Percentiles rank a stretch among this genome's conserved stretches.
These are phyloP conservation scores for Drosophila mayri DNA, from an alignment of 1,140 invertebrate genomes.

Conservation along the genomic window DNA sequence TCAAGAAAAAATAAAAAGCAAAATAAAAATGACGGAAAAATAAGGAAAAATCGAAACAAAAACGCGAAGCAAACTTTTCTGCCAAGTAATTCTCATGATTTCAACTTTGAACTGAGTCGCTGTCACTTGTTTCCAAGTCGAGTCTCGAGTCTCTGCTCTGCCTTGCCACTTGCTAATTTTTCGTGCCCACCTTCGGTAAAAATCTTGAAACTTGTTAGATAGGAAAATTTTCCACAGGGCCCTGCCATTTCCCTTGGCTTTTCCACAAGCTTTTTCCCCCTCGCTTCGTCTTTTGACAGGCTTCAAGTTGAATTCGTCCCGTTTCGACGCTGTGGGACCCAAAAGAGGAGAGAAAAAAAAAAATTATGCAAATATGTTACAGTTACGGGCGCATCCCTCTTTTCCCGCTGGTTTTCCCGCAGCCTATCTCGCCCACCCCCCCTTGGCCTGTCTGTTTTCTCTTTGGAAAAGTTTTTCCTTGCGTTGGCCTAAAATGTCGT, in stretches of 20 bases:
- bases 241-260: slow-evolving; percentile 23
- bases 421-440: neutral
- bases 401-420: slow-evolving; percentile 25
- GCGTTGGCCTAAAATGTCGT: slow-evolving; percentile 63
- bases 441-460: slow-evolving; percentile 30
- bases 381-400: slow-evolving; percentile 36
- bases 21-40: slow-evolving; percentile 23
- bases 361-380: slow-evolving; percentile 75
- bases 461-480: slow-evolving; percentile 53
- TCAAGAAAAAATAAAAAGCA: slow-evolving; percentile 3
- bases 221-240: slow-evolving; percentile 33
- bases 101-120: slow-evolving; percentile 55
- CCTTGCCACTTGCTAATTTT: slow-evolving; percentile 50
- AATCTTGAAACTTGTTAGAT: slow-evolving; percentile 62
- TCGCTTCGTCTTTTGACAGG: slow-evolving; percentile 46
- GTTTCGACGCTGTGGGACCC: slow-evolving; percentile 28
- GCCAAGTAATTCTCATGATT: slow-evolving; percentile 71
- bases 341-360: neutral
- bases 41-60: slow-evolving; percentile 19
- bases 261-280: slow-evolving; percentile 1
- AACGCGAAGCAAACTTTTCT: slow-evolving; percentile 41
- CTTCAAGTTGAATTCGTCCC: slow-evolving; percentile 59
- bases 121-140: slow-evolving; percentile 42
- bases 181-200: slow-evolving; percentile 37
- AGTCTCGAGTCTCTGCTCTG: slow-evolving; percentile 4